phyloP scores from a whole-genome alignment of 1,140 invertebrate genomes.

The Drosophila watanabei region DNA sequence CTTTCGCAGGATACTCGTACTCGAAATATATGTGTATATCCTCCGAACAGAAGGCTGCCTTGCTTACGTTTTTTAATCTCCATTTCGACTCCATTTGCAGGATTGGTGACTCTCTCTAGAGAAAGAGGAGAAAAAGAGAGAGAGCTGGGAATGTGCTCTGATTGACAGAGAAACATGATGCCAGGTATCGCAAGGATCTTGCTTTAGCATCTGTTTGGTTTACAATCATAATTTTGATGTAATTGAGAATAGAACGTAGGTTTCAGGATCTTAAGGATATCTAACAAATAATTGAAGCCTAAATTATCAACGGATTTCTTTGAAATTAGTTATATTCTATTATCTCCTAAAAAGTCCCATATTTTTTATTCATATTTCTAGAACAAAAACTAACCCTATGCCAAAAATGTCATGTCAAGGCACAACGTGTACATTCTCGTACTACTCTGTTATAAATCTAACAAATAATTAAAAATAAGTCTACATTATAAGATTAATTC shows the following conservation, averaged over 20 bases:
- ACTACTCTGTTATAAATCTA: too few relatives aligned
- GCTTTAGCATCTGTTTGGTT: slow-evolving; percentile 2
- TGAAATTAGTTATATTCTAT: too few relatives aligned
- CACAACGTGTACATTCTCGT: too few relatives aligned
- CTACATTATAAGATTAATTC: neutral
- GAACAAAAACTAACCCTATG: too few relatives aligned
- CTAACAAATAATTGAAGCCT: neutral
- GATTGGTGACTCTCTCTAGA: neutral
- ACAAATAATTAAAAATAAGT: neutral
- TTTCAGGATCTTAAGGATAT: neutral
- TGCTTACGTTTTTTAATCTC: slow-evolving; percentile 4
- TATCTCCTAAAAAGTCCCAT: too few relatives aligned
- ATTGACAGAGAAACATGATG: slow-evolving; percentile 22
- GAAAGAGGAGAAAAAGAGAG: neutral
- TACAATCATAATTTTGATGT: neutral
- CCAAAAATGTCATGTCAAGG: too few relatives aligned
- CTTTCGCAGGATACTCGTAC: slow-evolving; percentile 14
- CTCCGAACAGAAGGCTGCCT: slow-evolving; percentile 16
- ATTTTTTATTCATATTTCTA: too few relatives aligned
- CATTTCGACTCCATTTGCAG: neutral
- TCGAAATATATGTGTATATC: neutral
- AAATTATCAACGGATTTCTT: too few relatives aligned
- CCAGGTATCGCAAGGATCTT: neutral
- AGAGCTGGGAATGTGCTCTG: neutral
- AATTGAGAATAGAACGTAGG: neutral